Base-by-base conservation (phyloP, 2,113 vertebrate genomes). In the Aegotheles bennettii region DNA sequence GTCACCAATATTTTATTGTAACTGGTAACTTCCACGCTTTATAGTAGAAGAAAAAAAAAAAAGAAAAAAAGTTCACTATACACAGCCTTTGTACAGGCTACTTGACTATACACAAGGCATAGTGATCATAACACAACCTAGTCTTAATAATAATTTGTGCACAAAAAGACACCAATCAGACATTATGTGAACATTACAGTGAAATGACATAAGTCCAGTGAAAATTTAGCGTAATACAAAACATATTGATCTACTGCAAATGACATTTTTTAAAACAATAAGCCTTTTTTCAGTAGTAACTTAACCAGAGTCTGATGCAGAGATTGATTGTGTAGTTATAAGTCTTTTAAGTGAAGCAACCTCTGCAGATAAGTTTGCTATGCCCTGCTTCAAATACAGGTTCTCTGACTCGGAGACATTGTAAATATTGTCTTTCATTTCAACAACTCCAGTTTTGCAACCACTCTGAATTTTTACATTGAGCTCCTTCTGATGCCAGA, bases 1-100 rank as follows among this genome's bases (percentile, higher is more conserved):
- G 98, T 98, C 98, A 98, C 98, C 98, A 97, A 98, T 97, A 96
- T 97, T 99, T 99, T 99, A 99, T 99, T 99, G 97, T 98, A 98
- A 98, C 98, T 98, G 98, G 98, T 96, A 98, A 98, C 97, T 96
- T 97, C 96, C 98, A 98, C 96, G 67, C 95, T 98, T 97, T 98
- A 97, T 97, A 98, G 98, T 81, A 98, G 97, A 97, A 98, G 96
- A 97, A 97, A 93, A 96, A 93, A 93, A 96, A 90, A 23, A 97
- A 98, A n/a, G n/a, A 96, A 98, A 98, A 97, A 96, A 98, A 96
- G 94, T 98, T 95, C 97, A 86, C 79, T 98, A 97, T 97, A 97
- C 98, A 98, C 97, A 98, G 97, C 97, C 98, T 97, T 95, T 94
- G 98, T 89, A 92, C 94, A 97, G 97, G 96, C 97, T 98, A 97